A percentile compares a stretch with the other conserved stretches of the same genome.
These are phyloP conservation scores for Xenops minutus DNA, from an alignment of 2,797 vertebrate species.

Conservation along the genomic window DNA sequence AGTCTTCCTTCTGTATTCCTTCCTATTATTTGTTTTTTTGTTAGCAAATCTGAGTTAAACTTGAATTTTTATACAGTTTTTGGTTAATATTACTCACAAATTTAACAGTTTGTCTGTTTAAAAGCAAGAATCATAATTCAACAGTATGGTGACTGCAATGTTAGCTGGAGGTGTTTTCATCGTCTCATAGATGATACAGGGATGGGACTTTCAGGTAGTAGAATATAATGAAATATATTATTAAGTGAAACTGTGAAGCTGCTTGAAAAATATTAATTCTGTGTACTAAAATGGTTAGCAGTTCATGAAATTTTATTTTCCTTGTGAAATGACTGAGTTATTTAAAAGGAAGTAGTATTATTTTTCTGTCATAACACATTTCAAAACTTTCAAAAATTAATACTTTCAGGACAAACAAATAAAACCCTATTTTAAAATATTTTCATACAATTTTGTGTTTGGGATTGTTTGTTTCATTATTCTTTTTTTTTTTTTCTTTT, in stretches of 20 bases:
- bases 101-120: neutral
- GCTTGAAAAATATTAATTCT: neutral
- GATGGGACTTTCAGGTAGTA: neutral
- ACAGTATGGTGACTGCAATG: neutral
- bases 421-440: neutral
- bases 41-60: neutral
- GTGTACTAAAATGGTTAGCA: neutral
- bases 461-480: neutral
- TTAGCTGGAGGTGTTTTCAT: neutral
- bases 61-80: neutral
- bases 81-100: neutral
- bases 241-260: neutral
- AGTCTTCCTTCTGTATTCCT: neutral
- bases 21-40: neutral
- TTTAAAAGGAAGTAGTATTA: neutral
- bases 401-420: neutral
- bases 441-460: neutral
- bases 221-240: neutral
- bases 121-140: neutral
- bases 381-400: neutral
- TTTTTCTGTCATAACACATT: neutral
- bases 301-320: neutral
- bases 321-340: neutral
- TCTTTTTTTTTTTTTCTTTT: neutral
- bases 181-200: neutral